Evolutionary conservation across 2,888 invertebrate species (phyloP).

Genomic region (Pammene aurita): DNA sequence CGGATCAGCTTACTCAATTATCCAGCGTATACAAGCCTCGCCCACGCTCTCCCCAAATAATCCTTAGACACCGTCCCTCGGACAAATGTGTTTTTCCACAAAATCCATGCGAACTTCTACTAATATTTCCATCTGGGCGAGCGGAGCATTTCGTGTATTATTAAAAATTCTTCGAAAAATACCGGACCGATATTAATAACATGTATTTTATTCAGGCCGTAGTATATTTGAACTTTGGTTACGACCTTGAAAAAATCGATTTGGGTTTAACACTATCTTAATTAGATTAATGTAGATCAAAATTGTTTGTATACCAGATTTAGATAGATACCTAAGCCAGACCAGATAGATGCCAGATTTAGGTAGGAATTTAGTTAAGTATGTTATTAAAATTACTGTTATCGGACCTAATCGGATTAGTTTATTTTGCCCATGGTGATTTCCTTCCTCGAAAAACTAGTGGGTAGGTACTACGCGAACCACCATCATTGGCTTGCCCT

Average conservation of each 20-base stretch:
- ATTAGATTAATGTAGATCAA: slow-evolving; percentile 5
- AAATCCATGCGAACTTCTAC: slow-evolving; percentile 1
- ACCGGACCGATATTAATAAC: neutral
- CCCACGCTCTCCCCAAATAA: slow-evolving; percentile 7
- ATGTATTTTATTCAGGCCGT: slow-evolving; percentile 4
- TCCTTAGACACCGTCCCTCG: neutral
- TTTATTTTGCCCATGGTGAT: no score
- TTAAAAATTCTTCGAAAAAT: slow-evolving; percentile 14
- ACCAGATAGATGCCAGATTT: no score
- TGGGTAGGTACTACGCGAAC: no score
- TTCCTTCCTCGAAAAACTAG: no score
- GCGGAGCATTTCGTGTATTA: neutral
- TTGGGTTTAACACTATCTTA: neutral
- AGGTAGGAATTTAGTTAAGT: no score
- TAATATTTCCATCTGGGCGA: neutral
- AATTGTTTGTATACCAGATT: neutral
- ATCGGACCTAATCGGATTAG: no score
- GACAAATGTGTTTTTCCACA: slow-evolving; percentile 6
- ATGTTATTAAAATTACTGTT: no score
- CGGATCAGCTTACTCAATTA: slow-evolving; percentile 19
- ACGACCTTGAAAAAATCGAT: slow-evolving; percentile 26
- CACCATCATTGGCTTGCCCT: no score
- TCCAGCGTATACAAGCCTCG: neutral
- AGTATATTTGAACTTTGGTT: slow-evolving; percentile 14
- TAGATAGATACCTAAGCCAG: no score